Base-by-base conservation (phyloP, 2,113 vertebrate species). In the Carollia perspicillata region DNA sequence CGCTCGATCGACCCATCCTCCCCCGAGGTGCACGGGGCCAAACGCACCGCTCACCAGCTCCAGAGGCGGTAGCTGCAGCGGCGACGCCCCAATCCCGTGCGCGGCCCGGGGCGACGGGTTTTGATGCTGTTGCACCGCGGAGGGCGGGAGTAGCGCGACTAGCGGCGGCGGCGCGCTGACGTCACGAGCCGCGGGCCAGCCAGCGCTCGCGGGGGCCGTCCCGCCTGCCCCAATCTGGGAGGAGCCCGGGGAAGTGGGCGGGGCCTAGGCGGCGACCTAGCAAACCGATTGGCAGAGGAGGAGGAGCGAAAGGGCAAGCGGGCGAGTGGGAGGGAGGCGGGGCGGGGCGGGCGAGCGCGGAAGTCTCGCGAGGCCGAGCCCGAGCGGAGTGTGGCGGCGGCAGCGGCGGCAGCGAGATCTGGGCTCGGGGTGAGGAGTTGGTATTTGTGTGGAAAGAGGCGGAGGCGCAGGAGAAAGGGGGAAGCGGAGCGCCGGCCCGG, bases 381-480 rank as follows among this genome's bases (percentile, higher is more conserved):
- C 69, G 98, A 98, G 98, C 98, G 74, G 97, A 98, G 98, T 97
- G 99, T 98, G 96, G 98, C 97, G 97, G 97, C 97, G 97, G 97
- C 96, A 49, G 95, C 96, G 98, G 98, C 98, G 97, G 98, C 97
- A 97, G 98, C 99, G 99, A 98, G 99, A 99, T 98, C 99, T 99
- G 98, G 98, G 98, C 98, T 99, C 86, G 96, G 98, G 95, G 93
- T 98, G 98, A 98, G 97, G 98, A 98, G 98, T 98, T 98, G 99
- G 99, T 98, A 98, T 98, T 98, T 99, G 98, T 99, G 99, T 99
- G 99, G 98, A 98, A 98, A 98, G 99, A 99, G 99, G 99, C 99
- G 98, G 98, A 98, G 99, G 98, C 98, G 98, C 98, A 98, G 97
- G 89, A 98, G 97, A 98, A 97, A 98, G 98, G 97, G 97, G 98